These are phyloP conservation scores for Brachypterus glaber DNA, from an alignment of 2,888 invertebrate genomes.

Conservation along the genomic window DNA sequence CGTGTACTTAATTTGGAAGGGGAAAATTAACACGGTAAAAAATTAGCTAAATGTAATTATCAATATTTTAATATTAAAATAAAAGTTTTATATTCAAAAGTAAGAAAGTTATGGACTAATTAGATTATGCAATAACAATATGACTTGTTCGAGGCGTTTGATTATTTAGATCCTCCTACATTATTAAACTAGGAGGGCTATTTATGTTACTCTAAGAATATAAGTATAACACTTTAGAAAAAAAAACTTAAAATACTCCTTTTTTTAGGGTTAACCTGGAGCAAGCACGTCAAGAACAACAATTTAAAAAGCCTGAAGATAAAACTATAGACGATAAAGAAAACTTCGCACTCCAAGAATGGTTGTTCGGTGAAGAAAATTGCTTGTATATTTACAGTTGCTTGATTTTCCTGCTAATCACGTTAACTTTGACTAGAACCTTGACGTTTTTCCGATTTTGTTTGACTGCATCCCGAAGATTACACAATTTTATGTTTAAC, in stretches of 20 bases:
- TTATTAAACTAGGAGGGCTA: too few relatives aligned
- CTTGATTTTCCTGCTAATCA: slow-evolving; percentile 32
- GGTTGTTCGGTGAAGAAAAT: slow-evolving; percentile 17
- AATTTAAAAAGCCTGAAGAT: slow-evolving; percentile 2
- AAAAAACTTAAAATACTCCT: too few relatives aligned
- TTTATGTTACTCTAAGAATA: too few relatives aligned
- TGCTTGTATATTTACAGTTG: slow-evolving; percentile 36
- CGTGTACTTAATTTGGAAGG: too few relatives aligned
- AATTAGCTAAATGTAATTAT: too few relatives aligned
- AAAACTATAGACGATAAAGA: slow-evolving; percentile 11
- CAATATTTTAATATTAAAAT: too few relatives aligned
- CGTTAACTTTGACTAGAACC: slow-evolving; percentile 41
- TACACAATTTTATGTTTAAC: slow-evolving; percentile 48
- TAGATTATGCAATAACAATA: too few relatives aligned
- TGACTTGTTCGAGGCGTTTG: too few relatives aligned
- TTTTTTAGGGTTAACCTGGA: slow-evolving; percentile 4
- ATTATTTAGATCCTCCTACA: too few relatives aligned
- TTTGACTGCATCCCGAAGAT: slow-evolving; percentile 45
- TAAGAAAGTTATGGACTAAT: too few relatives aligned
- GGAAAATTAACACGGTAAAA: too few relatives aligned
- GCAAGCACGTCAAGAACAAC: slow-evolving; percentile 4
- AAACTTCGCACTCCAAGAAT: slow-evolving; percentile 9
- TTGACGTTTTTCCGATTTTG: slow-evolving; percentile 45
- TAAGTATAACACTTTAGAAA: slow-evolving; percentile 9
- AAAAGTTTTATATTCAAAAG: too few relatives aligned